Evolutionary conservation across 1,140 invertebrate species (phyloP), one percentile per base, ranked within the genome.

Genomic region (Drosophila parabipectinata): DNA sequence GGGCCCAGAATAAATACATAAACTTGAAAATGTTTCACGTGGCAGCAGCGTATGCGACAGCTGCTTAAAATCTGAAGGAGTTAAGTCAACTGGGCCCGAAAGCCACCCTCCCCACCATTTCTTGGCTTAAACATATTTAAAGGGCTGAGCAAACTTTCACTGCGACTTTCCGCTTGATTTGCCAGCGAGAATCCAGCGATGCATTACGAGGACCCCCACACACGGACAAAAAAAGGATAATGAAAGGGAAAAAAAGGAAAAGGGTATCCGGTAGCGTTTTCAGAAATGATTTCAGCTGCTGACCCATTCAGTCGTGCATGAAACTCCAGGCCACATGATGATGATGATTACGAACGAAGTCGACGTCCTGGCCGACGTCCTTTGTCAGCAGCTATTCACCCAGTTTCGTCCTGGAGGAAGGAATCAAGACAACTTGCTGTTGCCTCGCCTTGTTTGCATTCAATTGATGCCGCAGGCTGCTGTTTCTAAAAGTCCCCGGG

Each of bases 161-260:
- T 68, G 78, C 52, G 66, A 81, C 74, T 87, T 85, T 53, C 78
- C 82, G 82, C 82, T 78, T 85, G 78, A 85, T 87, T 85, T 87
- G 83, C 64, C 34, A 55, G 34, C 69, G 58, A 73, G 71, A 64
- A 85, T 52, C 52, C 81, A 87, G 41, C 82, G 81, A 84, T 87
- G 81, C 81, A 84, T 82, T 63, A 56, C 79, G 12, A 51, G 61
- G 45, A 56, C 30, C 14, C 51, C 9, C 34, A 30, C 32, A 34
- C 32, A 34, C 50, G 3, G 15, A 56, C 32, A 37, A 74, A 60
- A 77, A 56, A 45, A 26, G 41, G 28, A 57, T n/a, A 37, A 57
- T 44, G 41, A 77, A 56, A 48, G 54, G 52, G 45, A 57, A 52
- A 67, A 63, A 63, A 50, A 41, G 9, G 30, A 26, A 26, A 52